Evolutionary conservation across 2,113 vertebrate genomes (phyloP).

Genomic region (Pseudorectes ferrugineus): DNA sequence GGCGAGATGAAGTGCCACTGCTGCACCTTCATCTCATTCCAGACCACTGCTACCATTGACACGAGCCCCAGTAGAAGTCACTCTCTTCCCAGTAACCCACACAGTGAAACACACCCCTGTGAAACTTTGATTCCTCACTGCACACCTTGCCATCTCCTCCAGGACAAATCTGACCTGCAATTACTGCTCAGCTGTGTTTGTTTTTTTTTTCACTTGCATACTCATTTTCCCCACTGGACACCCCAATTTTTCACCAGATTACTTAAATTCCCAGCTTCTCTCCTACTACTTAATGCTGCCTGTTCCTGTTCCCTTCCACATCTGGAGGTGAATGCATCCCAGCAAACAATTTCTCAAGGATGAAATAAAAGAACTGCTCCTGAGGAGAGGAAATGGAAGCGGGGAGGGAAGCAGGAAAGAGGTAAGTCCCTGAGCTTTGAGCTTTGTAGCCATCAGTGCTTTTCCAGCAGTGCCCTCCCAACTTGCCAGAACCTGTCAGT

Average conservation of each 20-base stretch:
- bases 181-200: background rate
- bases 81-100: background rate
- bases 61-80: background rate
- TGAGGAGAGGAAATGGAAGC: background rate
- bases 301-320: background rate
- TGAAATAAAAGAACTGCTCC: background rate
- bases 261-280: background rate
- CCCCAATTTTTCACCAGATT: background rate
- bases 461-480: background rate
- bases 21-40: background rate
- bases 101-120: background rate
- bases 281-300: background rate
- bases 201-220: background rate
- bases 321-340: background rate
- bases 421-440: background rate
- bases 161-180: rapidly evolving
- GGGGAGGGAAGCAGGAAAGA: background rate
- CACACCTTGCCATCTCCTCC: background rate
- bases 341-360: background rate
- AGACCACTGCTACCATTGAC: background rate
- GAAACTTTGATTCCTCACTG: background rate
- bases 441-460: background rate
- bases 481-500: background rate
- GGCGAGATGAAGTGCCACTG: background rate
- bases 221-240: background rate